These are phyloP conservation scores for Lasioglossum calceatum DNA, from an alignment of 2,888 invertebrate genomes.

Conservation along the genomic window DNA sequence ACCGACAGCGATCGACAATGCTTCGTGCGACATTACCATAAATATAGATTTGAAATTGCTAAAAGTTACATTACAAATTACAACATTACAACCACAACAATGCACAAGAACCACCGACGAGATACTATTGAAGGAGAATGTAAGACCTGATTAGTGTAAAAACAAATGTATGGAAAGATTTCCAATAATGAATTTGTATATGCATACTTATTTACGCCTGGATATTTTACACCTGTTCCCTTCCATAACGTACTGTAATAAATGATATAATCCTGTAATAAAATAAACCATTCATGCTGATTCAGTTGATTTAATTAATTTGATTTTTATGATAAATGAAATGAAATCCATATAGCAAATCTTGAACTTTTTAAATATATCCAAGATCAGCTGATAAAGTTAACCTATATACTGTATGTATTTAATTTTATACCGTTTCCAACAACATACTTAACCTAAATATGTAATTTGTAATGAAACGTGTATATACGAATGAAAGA, in stretches of 20 bases:
- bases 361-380: not conserved
- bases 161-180: too few species aligned
- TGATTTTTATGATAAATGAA: not conserved
- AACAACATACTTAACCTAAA: not conserved
- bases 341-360: not conserved
- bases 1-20: too few species aligned
- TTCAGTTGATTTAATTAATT: not conserved
- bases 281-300: not conserved
- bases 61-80: too few species aligned
- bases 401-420: not conserved
- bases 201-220: too few species aligned
- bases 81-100: too few species aligned
- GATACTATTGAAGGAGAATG: too few species aligned
- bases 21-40: too few species aligned
- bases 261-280: not conserved
- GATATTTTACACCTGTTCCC: not conserved
- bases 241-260: not conserved
- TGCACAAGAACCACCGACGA: too few species aligned
- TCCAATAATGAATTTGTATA: too few species aligned
- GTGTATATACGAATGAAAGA: not conserved
- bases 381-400: not conserved
- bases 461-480: not conserved
- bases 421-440: not conserved
- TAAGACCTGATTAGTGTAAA: too few species aligned
- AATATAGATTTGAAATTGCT: too few species aligned